These are phyloP conservation scores for Heliconius ismenius DNA, from an alignment of 2,888 invertebrate species.

Conservation along the genomic window DNA sequence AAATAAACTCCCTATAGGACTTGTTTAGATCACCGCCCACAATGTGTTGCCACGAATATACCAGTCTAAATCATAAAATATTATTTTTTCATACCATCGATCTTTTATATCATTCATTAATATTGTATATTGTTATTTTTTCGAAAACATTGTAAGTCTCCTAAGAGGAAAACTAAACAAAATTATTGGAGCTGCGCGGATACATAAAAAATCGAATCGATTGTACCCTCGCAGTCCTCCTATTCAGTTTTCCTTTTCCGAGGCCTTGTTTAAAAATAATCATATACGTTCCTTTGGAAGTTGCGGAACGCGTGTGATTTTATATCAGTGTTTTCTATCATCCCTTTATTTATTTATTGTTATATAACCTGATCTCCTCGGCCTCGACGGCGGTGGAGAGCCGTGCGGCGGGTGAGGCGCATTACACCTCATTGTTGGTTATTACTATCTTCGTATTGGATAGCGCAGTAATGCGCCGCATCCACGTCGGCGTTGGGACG, in stretches of 20 bases:
- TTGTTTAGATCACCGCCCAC: conserved; percentile 41
- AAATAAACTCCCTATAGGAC: conserved; percentile 40
- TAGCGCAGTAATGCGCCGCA: conserved; percentile 57
- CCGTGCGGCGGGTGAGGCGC: conserved; percentile 62
- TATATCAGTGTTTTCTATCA: conserved; percentile 64
- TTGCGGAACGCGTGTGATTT: conserved; percentile 74
- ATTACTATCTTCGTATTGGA: conserved; percentile 50
- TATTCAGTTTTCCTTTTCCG: conserved; percentile 67
- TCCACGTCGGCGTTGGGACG: conserved; percentile 66
- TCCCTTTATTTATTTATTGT: conserved; percentile 63
- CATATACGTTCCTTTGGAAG: conserved; percentile 75
- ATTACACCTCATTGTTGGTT: conserved; percentile 46
- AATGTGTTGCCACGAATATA: conserved; percentile 40
- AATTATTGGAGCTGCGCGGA: conserved; percentile 65
- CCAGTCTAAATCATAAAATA: conserved; percentile 45
- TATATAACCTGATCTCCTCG: conserved; percentile 61
- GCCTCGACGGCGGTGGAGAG: conserved; percentile 68
- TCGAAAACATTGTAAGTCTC: conserved; percentile 69
- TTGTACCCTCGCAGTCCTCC: conserved; percentile 72
- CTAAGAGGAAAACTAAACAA: conserved; percentile 66
- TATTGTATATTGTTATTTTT: conserved; percentile 49
- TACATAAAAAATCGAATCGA: conserved; percentile 58
- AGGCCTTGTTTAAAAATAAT: conserved; percentile 58
- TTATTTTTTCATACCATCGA: conserved; percentile 46
- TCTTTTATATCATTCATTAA: conserved; percentile 43